Percentiles rank a stretch among this genome's conserved stretches.
phyloP scores from a whole-genome alignment of 1,140 invertebrate species.

The Rhagoletis pomonella region DNA sequence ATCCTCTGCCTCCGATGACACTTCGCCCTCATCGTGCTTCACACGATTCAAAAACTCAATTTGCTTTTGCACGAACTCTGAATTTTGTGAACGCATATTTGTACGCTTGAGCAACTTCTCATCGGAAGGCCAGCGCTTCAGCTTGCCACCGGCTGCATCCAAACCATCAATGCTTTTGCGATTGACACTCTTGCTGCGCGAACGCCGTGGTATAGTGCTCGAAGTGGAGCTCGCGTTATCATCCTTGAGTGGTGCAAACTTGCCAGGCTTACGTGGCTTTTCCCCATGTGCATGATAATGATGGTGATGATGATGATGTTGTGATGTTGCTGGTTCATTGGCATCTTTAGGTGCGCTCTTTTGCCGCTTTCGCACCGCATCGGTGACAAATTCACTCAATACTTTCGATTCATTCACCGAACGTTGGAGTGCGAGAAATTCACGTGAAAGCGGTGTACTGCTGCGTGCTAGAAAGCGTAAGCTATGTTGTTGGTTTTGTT shows the following conservation, averaged over 20 bases:
- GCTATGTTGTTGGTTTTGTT: constrained; percentile 27
- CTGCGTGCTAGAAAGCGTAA: constrained; percentile 44
- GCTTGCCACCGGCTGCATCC: constrained; percentile 53
- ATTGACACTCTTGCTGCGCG: constrained; percentile 19
- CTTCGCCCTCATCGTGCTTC: constrained; percentile 57
- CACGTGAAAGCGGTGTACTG: constrained; percentile 54
- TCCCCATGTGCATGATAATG: neutral
- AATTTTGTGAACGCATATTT: constrained; percentile 77
- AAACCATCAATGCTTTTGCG: constrained; percentile 27
- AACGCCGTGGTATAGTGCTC: neutral
- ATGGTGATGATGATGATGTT: constrained; percentile 34
- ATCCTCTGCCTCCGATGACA: constrained; percentile 47
- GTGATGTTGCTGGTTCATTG: neutral
- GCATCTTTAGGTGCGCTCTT: constrained; percentile 58
- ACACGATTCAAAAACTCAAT: constrained; percentile 76
- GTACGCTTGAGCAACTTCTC: constrained; percentile 58
- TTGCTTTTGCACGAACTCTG: constrained; percentile 78
- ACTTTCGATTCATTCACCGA: constrained; percentile 69
- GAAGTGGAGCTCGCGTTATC: neutral
- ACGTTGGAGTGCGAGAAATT: constrained; percentile 64
- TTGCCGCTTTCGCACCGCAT: constrained; percentile 54
- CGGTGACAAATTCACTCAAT: constrained; percentile 66
- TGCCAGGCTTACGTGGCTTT: constrained; percentile 38
- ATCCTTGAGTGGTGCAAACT: constrained; percentile 32
- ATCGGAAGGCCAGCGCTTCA: constrained; percentile 55